Base-by-base conservation (phyloP, 2,888 invertebrate genomes). In the Drosophila meridionalis region DNA sequence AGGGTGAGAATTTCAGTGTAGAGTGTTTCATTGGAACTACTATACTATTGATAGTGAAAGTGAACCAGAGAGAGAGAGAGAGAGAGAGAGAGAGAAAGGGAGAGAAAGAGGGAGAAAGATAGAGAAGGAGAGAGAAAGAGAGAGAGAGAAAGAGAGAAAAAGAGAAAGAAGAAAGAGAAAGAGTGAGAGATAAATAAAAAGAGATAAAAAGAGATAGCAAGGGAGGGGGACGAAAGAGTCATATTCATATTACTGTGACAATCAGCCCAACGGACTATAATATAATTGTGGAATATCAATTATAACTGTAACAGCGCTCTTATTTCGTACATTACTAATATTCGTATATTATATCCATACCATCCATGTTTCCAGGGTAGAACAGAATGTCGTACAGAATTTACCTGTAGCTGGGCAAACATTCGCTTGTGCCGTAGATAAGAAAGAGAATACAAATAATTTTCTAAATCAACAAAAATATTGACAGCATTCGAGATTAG, bases 321-420 rank as follows among this genome's bases (percentile, higher is more conserved):
- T 3, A 1, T 5, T 8, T 30, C 14, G 4, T 30, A 7, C 7
- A 26, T 11, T 26, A 26, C 28, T 12, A 28, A 47, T 12, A 2
- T 47, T 30, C 30, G 4, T 14, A 48, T 28, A 5, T 7, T 40
- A 4, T 14, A 40, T 14, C 20, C 20, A 20, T 20, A 20, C 20
- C 20, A 20, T 9, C 0, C 42, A 14, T 47, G 14, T 30, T 7
- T 14, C n/a, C 40, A 55, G 38, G 28, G 38, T 40, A 40, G 11
- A 34, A n/a, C 32, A n/a, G 6, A 26, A 26, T 3, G 28, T 14
- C 34, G 2, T 58, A 6, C 6, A 36, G 34, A 43, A 34, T n/a
- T 32, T 43, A 34, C 42, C 53, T 55, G 57, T 36, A 8, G 59
- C 56, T 57, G 28, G 9, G 7, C 59, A 64, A 63, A 64, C 47